A percentile compares a stretch with the other conserved stretches of the same genome.
Evolutionary conservation across 1,140 invertebrate species (phyloP).

Genomic region (Hirudo medicinalis): DNA sequence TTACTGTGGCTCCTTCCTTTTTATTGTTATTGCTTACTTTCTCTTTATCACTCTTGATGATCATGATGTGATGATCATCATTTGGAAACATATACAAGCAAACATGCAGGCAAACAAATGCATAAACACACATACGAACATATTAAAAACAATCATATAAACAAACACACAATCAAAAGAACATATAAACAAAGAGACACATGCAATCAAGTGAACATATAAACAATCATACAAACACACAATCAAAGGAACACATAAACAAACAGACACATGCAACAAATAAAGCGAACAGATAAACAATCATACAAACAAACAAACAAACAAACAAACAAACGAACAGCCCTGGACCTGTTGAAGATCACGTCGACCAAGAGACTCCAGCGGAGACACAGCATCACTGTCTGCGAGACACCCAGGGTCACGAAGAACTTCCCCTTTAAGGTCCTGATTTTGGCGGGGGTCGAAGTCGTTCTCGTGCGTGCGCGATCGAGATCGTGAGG

Average conservation of each 20-base stretch:
- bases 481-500: neutral
- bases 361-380: slow-evolving; percentile 24
- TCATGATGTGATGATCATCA: no score
- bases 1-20: neutral
- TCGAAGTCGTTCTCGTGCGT: neutral
- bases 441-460: neutral
- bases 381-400: slow-evolving; percentile 38
- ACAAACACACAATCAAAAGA: no score
- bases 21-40: neutral
- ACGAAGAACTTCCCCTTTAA: neutral
- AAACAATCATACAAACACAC: neutral
- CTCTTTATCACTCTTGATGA: neutral
- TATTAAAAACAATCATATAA: no score
- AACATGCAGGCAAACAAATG: no score
- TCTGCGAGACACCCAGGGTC: slow-evolving; percentile 34
- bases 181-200: no score
- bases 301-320: neutral
- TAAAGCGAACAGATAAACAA: neutral
- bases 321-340: neutral
- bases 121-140: no score
- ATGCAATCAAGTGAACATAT: no score
- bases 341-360: slow-evolving; percentile 15
- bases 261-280: neutral
- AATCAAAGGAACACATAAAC: neutral
- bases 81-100: no score